Evolutionary conservation across 2,113 vertebrate species (phyloP).

Genomic region (Otis tarda): DNA sequence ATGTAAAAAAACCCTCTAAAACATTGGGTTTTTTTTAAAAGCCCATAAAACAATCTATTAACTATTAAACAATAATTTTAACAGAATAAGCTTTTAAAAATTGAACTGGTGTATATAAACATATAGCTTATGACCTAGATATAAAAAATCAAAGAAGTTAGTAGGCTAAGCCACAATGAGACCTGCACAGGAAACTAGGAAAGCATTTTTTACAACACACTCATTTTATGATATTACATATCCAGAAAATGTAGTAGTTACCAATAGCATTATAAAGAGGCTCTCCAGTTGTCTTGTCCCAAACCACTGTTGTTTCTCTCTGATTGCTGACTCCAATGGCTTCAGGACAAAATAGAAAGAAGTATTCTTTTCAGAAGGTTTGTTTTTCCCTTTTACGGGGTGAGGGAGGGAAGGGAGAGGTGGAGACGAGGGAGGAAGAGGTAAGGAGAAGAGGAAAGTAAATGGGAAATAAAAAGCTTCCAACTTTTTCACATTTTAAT

Average conservation of each 20-base stretch:
- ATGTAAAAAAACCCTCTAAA: background rate
- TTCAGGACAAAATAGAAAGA: conserved; percentile 70
- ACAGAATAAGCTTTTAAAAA: background rate
- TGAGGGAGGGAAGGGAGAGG: background rate
- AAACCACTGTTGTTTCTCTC: conserved; percentile 95
- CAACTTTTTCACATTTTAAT: background rate
- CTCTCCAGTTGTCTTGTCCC: conserved; percentile 93
- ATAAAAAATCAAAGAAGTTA: background rate
- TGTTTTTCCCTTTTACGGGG: conserved; percentile 27
- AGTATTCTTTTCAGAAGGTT: conserved; percentile 50
- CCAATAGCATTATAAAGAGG: conserved; percentile 95
- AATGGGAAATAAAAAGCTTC: conserved; percentile 49
- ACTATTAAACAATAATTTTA: background rate
- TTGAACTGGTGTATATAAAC: background rate
- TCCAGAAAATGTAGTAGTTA: conserved; percentile 64
- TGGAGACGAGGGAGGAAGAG: conserved; percentile 31
- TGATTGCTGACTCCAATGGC: conserved; percentile 97
- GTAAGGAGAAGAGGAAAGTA: conserved; percentile 52
- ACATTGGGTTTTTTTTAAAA: background rate
- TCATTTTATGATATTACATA: background rate
- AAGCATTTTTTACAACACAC: background rate
- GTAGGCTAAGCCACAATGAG: background rate
- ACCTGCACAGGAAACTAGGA: background rate
- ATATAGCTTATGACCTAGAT: background rate
- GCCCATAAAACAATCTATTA: background rate